Conservation (phyloP, 1,140 invertebrate genomes). For the Calliopsis andreniformis region DNA sequence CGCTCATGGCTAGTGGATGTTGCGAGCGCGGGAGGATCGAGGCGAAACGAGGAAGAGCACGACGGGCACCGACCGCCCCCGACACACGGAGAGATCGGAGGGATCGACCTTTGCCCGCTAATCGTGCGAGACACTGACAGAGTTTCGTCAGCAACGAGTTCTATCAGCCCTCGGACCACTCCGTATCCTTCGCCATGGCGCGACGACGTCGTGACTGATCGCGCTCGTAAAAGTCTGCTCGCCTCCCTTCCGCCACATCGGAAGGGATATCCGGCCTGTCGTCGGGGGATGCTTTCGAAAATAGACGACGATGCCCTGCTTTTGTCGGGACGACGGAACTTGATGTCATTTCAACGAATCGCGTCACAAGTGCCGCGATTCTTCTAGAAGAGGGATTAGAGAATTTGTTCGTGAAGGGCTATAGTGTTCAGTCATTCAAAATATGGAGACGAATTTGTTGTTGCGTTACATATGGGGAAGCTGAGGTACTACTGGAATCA, state of each 20-base stretch:
- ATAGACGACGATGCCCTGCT: background rate
- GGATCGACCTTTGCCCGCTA: conserved; percentile 59
- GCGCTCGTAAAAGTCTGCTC: conserved; percentile 54
- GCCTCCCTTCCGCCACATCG: conserved; percentile 17
- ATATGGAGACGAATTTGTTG: no score
- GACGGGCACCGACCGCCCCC: conserved; percentile 21
- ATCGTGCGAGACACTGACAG: conserved; percentile 63
- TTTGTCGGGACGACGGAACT: conserved; percentile 19
- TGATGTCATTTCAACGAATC: background rate
- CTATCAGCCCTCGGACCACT: no score
- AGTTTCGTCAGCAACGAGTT: conserved; percentile 52
- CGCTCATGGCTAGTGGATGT: background rate
- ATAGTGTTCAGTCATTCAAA: no score
- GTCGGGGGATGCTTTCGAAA: conserved; percentile 17
- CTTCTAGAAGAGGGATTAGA: no score
- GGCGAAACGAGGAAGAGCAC: conserved; percentile 48
- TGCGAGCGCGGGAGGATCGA: background rate
- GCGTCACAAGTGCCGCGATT: background rate
- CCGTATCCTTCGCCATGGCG: conserved; percentile 37
- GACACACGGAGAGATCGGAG: conserved; percentile 52
- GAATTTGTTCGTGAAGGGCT: no score
- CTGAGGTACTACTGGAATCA: no score
- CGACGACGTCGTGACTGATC: conserved; percentile 61
- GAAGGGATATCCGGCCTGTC: conserved; percentile 53
- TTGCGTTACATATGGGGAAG: no score